These are phyloP conservation scores for Choreutis nemorana DNA, from an alignment of 2,888 invertebrate species.

Conservation along the genomic window DNA sequence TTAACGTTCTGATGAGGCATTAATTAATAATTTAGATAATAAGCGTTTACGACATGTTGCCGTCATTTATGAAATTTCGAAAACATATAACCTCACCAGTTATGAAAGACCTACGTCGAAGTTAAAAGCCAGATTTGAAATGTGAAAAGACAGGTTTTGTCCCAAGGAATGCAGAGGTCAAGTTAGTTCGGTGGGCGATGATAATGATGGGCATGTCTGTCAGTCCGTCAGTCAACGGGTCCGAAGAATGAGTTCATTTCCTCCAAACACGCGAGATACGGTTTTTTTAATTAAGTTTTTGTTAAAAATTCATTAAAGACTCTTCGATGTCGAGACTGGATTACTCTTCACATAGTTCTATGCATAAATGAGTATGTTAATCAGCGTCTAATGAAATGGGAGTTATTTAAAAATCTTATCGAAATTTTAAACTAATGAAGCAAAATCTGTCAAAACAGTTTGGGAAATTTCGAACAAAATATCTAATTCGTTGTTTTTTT, in stretches of 20 bases:
- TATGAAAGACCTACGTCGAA: slow-evolving; percentile 23
- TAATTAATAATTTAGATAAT: slow-evolving; percentile 52
- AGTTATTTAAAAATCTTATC: too few relatives aligned
- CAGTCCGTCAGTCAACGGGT: slow-evolving; percentile 53
- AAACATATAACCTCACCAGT: slow-evolving; percentile 40
- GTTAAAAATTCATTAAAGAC: slow-evolving; percentile 62
- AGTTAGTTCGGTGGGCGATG: slow-evolving; percentile 28
- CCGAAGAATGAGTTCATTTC: slow-evolving; percentile 65
- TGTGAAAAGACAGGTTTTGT: slow-evolving; percentile 17
- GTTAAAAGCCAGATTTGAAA: slow-evolving; percentile 10
- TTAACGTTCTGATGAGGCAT: slow-evolving; percentile 29
- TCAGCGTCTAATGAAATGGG: slow-evolving; percentile 40
- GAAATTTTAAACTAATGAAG: too few relatives aligned
- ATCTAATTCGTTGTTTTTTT: too few relatives aligned
- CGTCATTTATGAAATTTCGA: slow-evolving; percentile 48
- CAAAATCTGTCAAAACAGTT: too few relatives aligned
- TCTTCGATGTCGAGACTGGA: slow-evolving; percentile 38
- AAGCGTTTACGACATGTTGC: slow-evolving; percentile 41
- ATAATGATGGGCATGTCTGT: slow-evolving; percentile 58
- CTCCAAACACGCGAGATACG: slow-evolving; percentile 62
- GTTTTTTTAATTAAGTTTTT: slow-evolving; percentile 67
- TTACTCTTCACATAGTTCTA: slow-evolving; percentile 30
- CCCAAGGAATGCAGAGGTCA: slow-evolving; percentile 29
- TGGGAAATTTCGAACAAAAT: too few relatives aligned
- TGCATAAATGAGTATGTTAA: slow-evolving; percentile 55